Evolutionary conservation across 2,888 invertebrate species (phyloP), one percentile per base, ranked within the genome.

Genomic region (Cerastoderma edule): DNA sequence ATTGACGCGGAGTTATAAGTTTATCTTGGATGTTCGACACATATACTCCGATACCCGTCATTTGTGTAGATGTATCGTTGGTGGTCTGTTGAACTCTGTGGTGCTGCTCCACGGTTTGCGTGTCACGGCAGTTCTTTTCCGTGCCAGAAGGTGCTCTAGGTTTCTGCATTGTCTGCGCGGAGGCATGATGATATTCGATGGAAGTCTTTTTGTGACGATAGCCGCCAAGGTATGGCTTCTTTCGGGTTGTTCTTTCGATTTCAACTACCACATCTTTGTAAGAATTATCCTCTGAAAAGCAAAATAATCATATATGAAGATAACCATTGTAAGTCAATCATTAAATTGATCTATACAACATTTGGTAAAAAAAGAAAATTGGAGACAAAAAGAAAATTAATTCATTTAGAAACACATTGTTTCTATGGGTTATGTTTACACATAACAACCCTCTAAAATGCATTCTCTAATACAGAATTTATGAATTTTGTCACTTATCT

Each of bases 171-270:
- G 97, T 97, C 93, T 98, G 97, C 0, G 96, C 95, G 80, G 94
- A 95, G 2, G 97, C 97, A 93, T 98, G 96, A 86, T 96, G 95
- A 91, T 95, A 98, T 87, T 95, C 94, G 10, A 94, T 92, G 28
- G 95, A 95, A 70, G 95, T 96, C 67, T 94, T 90, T 83, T 94
- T 94, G 92, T 98, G 95, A 75, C 94, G 94, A 93, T 96, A 98
- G 39, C 98, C 98, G 66, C 97, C 97, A 83, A 96, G 93, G 93
- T 95, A 96, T 0, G 96, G 96, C 90, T 97, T 97, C 50, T 94
- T 90, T 53, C 84, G 84, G 33, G 87, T 88, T 3, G 89, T 78
- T 70, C 91, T 78, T 73, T 92, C 92, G 57, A 93, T 92, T 82
- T 92, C 92, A 16, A 93, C 92, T 4, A 92, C 91, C 32, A 92